These are phyloP conservation scores for Kryptolebias marmoratus DNA, from an alignment of 2,113 vertebrate species.

Conservation along the genomic window DNA sequence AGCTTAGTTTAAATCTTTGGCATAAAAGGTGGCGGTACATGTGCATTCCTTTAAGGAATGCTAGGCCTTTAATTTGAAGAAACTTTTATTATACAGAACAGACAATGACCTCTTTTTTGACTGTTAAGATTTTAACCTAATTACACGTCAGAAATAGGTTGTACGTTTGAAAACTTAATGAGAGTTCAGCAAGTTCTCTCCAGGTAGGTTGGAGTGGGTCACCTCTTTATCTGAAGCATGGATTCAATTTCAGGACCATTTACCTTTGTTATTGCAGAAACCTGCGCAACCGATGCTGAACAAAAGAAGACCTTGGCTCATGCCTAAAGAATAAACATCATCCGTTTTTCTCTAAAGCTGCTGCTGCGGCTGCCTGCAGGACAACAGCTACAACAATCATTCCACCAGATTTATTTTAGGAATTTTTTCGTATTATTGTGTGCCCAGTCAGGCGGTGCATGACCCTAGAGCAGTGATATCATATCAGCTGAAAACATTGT, in stretches of 20 bases:
- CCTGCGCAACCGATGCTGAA: conserved; percentile 6
- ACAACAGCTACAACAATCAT: conserved; percentile 23
- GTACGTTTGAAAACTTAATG: conserved; percentile 20
- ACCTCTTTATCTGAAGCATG: conserved; percentile 19
- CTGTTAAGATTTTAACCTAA: conserved; percentile 20
- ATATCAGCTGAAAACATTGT: conserved; percentile 42
- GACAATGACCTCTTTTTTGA: too few species aligned
- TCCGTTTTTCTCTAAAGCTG: background rate
- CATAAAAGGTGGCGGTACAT: too few species aligned
- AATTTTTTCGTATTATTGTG: conserved; percentile 48
- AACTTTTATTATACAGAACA: too few species aligned
- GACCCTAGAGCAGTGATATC: conserved; percentile 40
- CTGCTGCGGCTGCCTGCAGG: background rate
- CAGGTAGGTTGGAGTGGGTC: conserved; percentile 18
- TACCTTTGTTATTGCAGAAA: conserved; percentile 54
- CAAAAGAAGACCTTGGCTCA: conserved; percentile 3
- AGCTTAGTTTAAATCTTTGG: too few species aligned
- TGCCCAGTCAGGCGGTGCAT: conserved; percentile 18
- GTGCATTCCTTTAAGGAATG: too few species aligned
- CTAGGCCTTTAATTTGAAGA: too few species aligned
- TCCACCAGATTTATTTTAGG: conserved; percentile 41
- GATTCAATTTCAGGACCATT: conserved; percentile 52
- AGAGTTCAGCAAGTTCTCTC: conserved; percentile 27
- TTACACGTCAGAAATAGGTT: background rate
- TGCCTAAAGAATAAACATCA: background rate